These are phyloP conservation scores for Henicopernis longicauda DNA, from an alignment of 2,113 vertebrate species.

Conservation along the genomic window DNA sequence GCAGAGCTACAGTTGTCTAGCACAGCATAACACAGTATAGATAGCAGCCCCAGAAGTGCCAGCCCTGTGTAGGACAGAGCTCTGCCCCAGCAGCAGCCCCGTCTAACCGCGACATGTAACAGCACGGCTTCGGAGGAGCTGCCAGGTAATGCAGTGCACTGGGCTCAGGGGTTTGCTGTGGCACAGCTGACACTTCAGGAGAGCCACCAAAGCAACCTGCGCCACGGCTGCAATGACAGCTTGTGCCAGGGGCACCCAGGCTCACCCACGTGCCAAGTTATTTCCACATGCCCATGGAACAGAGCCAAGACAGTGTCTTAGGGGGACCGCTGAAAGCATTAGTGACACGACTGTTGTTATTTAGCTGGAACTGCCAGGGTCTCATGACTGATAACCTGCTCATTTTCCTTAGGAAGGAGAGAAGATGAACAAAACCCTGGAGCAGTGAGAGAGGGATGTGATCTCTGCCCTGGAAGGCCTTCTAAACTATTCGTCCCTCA, in stretches of 20 bases:
- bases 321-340: neutral
- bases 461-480: neutral
- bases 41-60: neutral
- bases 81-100: neutral
- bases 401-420: neutral
- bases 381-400: neutral
- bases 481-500: neutral
- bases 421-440: neutral
- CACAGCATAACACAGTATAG: neutral
- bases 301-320: neutral
- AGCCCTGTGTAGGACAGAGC: neutral
- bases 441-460: neutral
- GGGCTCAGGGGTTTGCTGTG: neutral
- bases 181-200: neutral
- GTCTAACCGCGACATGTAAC: accelerated
- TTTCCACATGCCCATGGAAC: neutral
- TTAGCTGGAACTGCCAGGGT: neutral
- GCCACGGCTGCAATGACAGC: neutral
- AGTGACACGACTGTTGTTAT: neutral
- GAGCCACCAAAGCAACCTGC: neutral
- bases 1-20: neutral
- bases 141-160: neutral
- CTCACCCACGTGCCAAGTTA: neutral
- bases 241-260: neutral
- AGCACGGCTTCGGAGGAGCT: neutral